Base-by-base conservation (phyloP, 1,140 invertebrate genomes). In the Nasonia giraulti region DNA sequence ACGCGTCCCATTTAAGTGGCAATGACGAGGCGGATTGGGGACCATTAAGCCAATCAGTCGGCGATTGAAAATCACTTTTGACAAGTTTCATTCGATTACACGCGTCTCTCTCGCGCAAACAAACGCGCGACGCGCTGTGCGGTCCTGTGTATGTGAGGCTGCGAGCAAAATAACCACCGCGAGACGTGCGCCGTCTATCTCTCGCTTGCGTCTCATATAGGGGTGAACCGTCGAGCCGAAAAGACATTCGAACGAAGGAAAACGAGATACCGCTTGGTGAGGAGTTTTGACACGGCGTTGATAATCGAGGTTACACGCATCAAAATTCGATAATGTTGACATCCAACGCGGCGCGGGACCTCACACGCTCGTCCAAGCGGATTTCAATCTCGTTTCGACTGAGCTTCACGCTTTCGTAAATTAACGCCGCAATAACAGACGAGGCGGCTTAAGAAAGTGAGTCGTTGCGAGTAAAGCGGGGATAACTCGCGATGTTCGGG, bases 51-150 rank as follows among this genome's bases (percentile, higher is more conserved):
- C 73, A 82, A 75, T 74, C 50, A 82, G 73, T 37, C 31, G 17
- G 11, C 44, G 73, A 82, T 75, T 82, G 47, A 82, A 74, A 82
- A 82, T 82, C 50, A 75, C 27, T 78, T 68, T 83, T 78, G 66
- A 83, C 47, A 68, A 40, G 33, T 76, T 40, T 40, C 33, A 76
- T 68, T 62, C 31, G 71, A 83, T 83, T 68, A 83, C 47, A 62
- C 31, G 17, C 23, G 50, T 6, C n/a, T 68, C 66, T 0, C 66
- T 50, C 55, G 55, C 55, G 55, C 20, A 62, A 62, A 62, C 17
- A n/a, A 62, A 62, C 55, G 40, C 55, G 17, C 55, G 17, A 62
- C 17, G 17, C n/a, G 2, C 17, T 44, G 40, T 44, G 40, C 40
- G 40, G 8, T 44, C 40, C 10, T 44, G 40, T 8, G 10, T 8